phyloP scores from a whole-genome alignment of 2,113 vertebrate species.

The Microtus montanus region DNA sequence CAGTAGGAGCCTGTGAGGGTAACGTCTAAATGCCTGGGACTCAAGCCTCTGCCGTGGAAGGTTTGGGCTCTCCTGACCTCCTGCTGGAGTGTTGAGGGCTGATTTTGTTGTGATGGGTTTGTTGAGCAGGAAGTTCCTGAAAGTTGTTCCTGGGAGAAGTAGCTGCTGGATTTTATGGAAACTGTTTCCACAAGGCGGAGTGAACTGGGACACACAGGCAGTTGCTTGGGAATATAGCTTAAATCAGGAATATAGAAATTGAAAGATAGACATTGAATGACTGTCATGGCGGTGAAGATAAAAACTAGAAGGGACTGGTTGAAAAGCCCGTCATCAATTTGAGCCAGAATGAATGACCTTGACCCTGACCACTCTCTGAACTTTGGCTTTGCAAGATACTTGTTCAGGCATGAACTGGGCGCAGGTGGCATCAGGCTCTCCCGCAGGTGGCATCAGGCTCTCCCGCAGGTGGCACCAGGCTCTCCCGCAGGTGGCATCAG shows the following conservation, averaged over 20 bases:
- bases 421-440: no score
- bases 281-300: not conserved
- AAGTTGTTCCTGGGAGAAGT: not conserved
- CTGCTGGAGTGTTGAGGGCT: not conserved
- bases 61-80: not conserved
- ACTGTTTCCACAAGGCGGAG: not conserved
- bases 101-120: not conserved
- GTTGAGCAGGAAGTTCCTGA: not conserved
- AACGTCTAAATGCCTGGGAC: not conserved
- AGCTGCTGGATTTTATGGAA: no score
- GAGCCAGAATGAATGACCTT: not conserved
- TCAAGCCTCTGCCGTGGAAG: not conserved
- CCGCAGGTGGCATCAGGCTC: not conserved
- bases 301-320: not conserved
- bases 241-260: not conserved
- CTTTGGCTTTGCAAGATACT: not conserved
- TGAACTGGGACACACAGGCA: not conserved
- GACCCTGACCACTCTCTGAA: not conserved
- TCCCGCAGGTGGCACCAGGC: not conserved
- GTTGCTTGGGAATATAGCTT: not conserved
- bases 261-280: not conserved
- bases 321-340: no score
- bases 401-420: not conserved
- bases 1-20: not conserved
- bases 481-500: not conserved